Evolutionary conservation across 2,797 vertebrate species (phyloP).

Genomic region (Psittacula derbiana): DNA sequence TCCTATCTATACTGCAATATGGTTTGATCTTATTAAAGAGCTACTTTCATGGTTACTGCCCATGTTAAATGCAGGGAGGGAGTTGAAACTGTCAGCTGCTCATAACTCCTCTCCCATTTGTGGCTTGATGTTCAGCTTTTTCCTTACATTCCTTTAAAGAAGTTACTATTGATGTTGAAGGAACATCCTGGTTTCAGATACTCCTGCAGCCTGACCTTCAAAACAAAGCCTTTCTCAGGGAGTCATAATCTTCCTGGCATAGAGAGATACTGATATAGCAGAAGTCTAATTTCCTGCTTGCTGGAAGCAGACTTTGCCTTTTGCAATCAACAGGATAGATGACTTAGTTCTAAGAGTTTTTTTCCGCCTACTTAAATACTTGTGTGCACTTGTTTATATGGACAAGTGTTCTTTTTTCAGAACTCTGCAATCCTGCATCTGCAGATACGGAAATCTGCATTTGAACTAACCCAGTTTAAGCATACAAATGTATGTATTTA

Average conservation of each 20-base stretch:
- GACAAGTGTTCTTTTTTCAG: not conserved
- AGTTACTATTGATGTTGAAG: not conserved
- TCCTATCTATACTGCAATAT: not conserved
- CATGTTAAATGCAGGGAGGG: not conserved
- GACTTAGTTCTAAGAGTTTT: not conserved
- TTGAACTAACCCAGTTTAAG: not conserved
- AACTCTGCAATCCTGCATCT: not conserved
- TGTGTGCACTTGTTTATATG: not conserved
- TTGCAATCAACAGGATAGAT: not conserved
- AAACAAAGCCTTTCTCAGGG: not conserved
- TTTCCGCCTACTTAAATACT: not conserved
- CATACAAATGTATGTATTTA: not conserved
- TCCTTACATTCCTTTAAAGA: not conserved
- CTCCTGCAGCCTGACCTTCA: not conserved
- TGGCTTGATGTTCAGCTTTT: not conserved
- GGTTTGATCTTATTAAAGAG: not conserved
- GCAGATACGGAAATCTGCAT: not conserved
- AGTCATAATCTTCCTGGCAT: not conserved
- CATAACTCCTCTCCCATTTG: not conserved
- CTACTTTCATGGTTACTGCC: not conserved
- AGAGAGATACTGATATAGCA: not conserved
- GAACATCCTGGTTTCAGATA: not conserved
- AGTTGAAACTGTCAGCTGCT: not conserved
- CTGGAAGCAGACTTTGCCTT: not conserved
- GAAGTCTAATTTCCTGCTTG: not conserved